Percentiles rank a stretch among this genome's conserved stretches.
Conservation (phyloP, 2,113 vertebrate genomes). For the Rhynchomys soricoides region DNA sequence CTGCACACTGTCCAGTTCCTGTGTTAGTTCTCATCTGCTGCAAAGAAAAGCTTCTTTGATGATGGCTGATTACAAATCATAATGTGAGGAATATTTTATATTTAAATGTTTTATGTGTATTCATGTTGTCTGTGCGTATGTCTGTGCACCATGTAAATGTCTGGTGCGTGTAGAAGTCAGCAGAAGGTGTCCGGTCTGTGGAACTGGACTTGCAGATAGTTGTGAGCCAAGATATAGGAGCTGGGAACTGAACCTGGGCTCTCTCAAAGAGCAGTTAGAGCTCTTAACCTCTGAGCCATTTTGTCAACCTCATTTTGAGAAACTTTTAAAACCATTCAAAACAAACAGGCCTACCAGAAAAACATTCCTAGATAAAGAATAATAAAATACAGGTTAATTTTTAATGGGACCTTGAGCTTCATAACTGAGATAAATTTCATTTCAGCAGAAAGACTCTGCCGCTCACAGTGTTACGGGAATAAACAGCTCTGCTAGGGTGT, state of each 20-base stretch:
- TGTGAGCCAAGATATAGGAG: not conserved
- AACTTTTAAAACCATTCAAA: slow-evolving; percentile 4
- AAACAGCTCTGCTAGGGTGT: not conserved
- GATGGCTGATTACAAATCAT: not conserved
- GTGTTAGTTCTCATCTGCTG: not conserved
- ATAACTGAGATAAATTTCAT: slow-evolving; percentile 24
- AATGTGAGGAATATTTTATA: not conserved
- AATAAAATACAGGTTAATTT: slow-evolving; percentile 1
- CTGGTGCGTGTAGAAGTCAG: no score
- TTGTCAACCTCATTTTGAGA: slow-evolving; percentile 43
- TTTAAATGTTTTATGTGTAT: not conserved
- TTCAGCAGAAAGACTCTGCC: not conserved
- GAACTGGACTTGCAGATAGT: not conserved
- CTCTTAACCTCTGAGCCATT: not conserved
- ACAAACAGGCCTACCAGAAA: slow-evolving; percentile 40
- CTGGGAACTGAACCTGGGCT: not conserved
- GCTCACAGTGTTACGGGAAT: not conserved
- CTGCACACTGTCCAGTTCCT: not conserved
- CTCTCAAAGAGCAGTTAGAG: not conserved
- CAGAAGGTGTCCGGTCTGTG: not conserved
- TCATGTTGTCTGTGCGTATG: not conserved
- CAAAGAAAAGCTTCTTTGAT: not conserved
- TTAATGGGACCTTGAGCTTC: not conserved
- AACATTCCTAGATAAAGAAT: not conserved
- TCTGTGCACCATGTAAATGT: not conserved